Conservation (phyloP, 1,140 invertebrate species). For the Probaryconus sp. region DNA sequence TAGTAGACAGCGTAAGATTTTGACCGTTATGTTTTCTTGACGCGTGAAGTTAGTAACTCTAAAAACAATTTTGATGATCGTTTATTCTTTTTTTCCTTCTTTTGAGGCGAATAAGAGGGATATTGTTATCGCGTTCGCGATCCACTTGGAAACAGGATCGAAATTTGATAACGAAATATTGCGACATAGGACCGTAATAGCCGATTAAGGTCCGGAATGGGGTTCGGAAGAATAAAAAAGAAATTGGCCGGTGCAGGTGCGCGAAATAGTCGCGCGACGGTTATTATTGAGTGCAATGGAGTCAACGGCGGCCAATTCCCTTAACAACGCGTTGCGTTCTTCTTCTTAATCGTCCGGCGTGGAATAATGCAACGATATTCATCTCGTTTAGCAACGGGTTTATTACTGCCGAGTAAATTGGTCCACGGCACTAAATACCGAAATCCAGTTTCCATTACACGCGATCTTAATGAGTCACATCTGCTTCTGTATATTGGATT, state of each 20-base stretch:
- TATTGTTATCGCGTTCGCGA: too few relatives aligned
- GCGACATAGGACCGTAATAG: neutral
- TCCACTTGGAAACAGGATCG: too few relatives aligned
- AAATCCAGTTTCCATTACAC: conserved; percentile 59
- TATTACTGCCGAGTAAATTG: conserved; percentile 72
- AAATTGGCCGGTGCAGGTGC: conserved; percentile 17
- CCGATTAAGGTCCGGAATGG: conserved; percentile 18
- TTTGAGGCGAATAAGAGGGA: too few relatives aligned
- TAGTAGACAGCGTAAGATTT: too few relatives aligned
- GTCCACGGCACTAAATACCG: conserved; percentile 67
- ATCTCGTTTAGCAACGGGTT: conserved; percentile 72
- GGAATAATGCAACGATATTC: conserved; percentile 64
- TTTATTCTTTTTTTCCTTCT: too few relatives aligned
- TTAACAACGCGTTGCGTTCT: conserved; percentile 17
- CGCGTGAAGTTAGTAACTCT: too few relatives aligned
- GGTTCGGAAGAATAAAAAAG: neutral
- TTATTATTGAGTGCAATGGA: conserved; percentile 28
- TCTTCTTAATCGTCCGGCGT: conserved; percentile 45
- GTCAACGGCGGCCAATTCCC: conserved; percentile 15
- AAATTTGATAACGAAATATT: too few relatives aligned
- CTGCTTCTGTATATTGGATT: conserved; percentile 49
- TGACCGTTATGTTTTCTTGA: too few relatives aligned
- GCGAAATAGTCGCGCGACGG: conserved; percentile 19
- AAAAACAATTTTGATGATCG: too few relatives aligned
- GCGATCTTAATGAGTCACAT: conserved; percentile 32